Conservation (phyloP, 1,140 invertebrate species). For the Habropoda laboriosa region DNA sequence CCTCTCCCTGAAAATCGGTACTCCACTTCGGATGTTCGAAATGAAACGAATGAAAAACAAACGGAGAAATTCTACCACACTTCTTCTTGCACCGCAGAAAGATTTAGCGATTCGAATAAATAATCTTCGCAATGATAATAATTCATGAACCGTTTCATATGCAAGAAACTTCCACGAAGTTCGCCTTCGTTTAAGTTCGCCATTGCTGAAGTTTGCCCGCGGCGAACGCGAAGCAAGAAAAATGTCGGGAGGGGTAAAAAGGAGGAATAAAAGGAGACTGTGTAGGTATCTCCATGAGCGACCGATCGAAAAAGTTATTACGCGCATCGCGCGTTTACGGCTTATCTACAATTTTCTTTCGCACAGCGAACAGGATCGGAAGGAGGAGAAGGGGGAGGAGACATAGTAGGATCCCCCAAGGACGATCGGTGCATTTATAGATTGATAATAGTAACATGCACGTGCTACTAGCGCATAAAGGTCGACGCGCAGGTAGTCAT, state of each 20-base stretch:
- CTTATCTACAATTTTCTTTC: slow-evolving; percentile 25
- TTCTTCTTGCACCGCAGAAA: no score
- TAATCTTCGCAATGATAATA: not conserved
- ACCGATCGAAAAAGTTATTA: not conserved
- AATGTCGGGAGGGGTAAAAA: not conserved
- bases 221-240: not conserved
- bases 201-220: not conserved
- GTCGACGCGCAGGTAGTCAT: slow-evolving; percentile 69
- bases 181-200: not conserved
- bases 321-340: slow-evolving; percentile 19
- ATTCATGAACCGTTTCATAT: not conserved
- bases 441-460: slow-evolving; percentile 55
- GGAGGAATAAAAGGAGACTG: not conserved
- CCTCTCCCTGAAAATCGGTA: not conserved
- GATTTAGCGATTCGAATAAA: no score
- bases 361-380: no score
- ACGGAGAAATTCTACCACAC: no score
- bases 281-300: not conserved
- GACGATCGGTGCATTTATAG: slow-evolving; percentile 47
- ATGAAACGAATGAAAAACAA: not conserved
- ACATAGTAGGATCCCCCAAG: slow-evolving; percentile 1
- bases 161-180: not conserved
- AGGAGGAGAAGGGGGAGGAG: not conserved
- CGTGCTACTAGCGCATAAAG: slow-evolving; percentile 49
- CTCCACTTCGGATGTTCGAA: not conserved